phyloP scores from a whole-genome alignment of 2,797 vertebrate genomes.

The Prionace glauca region DNA sequence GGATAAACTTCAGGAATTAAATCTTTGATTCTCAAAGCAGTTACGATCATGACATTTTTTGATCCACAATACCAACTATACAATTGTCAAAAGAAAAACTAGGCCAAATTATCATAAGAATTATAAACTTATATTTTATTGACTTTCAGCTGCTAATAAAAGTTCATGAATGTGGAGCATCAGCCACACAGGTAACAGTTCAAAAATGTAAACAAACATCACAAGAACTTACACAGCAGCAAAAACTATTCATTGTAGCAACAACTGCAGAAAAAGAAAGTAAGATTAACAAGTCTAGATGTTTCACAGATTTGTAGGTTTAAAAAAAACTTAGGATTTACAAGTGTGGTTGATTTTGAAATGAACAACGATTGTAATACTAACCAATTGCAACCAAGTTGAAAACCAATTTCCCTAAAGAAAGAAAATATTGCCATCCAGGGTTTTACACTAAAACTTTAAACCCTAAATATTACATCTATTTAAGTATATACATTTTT shows the following conservation, averaged over 20 bases:
- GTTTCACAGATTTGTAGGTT: not conserved
- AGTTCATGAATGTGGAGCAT: not conserved
- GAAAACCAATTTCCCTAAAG: not conserved
- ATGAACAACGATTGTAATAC: not conserved
- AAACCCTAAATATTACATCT: not conserved
- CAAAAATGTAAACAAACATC: not conserved
- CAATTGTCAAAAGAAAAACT: not conserved
- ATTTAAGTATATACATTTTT: not conserved
- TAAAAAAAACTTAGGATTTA: not conserved
- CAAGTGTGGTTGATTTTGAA: not conserved
- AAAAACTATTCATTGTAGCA: not conserved
- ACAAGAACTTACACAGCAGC: not conserved
- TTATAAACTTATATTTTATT: not conserved
- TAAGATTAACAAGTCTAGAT: not conserved
- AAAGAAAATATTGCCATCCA: not conserved
- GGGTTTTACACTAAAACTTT: not conserved
- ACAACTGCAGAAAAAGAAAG: conserved; percentile 15
- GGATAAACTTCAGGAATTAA: not conserved
- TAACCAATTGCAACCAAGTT: not conserved
- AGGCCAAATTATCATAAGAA: not conserved
- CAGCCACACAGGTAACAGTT: not conserved
- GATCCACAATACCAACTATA: not conserved
- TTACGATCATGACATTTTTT: not conserved
- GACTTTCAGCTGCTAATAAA: not conserved
- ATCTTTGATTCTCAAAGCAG: not conserved